Base-by-base conservation (phyloP, 2,888 invertebrate genomes). In the Philereme vetulata region DNA sequence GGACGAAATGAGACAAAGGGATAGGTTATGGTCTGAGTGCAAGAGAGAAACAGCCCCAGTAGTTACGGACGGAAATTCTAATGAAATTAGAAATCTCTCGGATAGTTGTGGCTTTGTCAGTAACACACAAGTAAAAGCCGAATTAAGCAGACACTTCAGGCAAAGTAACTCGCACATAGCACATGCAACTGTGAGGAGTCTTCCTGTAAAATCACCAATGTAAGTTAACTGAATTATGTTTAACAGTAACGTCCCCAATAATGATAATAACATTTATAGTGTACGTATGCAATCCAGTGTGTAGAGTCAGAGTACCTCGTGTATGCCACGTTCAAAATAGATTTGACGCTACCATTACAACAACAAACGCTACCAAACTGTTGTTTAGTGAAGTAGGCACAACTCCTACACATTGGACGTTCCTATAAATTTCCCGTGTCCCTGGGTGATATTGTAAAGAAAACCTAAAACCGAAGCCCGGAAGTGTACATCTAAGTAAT, bases 1-100 rank as follows among this genome's bases (percentile, higher is more conserved):
- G 70, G 90, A 92, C 73, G 90, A 91, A 83, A 90, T 91, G 87
- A 83, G 88, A 38, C 89, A 91, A 69, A 80, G 84, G 49, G 91
- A 90, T 68, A 81, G 82, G 65, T 51, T 90, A 65, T 91, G 90
- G 88, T 75, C 79, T 21, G 80, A 81, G 65, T 81, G 76, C 64
- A 81, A 79, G 70, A 80, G 73, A 65, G 77, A 83, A 48, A 67
- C 69, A 11, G 52, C 67, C 49, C 62, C 76, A 45, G 56, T 80
- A 49, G 59, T 74, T 38, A 90, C 76, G 53, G 91, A 91, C 76
- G 81, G 80, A 42, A 92, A 92, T 73, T 89, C 78, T 43, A 92
- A 91, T 76, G 86, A 87, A 74, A 80, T 91, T 70, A 70, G 77
- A 4, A 78, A 72, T 70, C 70, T 77, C 10, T 72, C 80, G 9